Percentiles rank a stretch among this genome's conserved stretches.
These are phyloP conservation scores for Prenolepis imparis DNA, from an alignment of 2,888 invertebrate species.

Conservation along the genomic window DNA sequence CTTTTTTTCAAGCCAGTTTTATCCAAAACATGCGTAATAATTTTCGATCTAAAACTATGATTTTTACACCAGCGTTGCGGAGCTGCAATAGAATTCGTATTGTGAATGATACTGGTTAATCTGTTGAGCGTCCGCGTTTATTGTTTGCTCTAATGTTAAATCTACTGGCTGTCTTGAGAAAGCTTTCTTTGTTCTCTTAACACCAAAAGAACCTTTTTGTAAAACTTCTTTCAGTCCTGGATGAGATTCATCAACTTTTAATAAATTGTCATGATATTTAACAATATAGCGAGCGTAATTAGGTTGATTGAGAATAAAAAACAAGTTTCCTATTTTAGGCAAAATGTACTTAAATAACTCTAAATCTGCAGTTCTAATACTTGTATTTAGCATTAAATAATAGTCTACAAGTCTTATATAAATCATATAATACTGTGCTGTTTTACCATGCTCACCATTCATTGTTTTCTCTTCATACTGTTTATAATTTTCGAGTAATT, in stretches of 20 bases:
- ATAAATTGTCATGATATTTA: conserved; percentile 24
- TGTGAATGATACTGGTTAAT: no score
- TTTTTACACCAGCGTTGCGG: no score
- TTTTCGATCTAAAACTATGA: no score
- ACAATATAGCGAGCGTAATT: conserved; percentile 24
- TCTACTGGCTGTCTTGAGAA: neutral
- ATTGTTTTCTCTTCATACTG: neutral
- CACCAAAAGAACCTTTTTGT: no score
- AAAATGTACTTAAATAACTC: conserved; percentile 47
- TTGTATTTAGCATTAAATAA: neutral
- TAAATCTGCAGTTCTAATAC: conserved; percentile 26
- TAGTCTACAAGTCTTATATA: neutral
- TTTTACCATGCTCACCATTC: neutral
- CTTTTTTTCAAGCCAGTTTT: no score
- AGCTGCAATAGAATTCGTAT: no score
- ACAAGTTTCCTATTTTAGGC: conserved; percentile 54
- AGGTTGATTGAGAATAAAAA: conserved; percentile 30
- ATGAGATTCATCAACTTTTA: neutral
- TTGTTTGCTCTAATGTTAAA: no score
- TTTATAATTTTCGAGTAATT: neutral
- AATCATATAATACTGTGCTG: neutral
- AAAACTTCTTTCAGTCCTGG: no score
- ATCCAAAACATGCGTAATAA: no score
- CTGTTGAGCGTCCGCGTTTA: no score
- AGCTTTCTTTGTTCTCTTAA: neutral